Evolutionary conservation across 2,113 vertebrate species (phyloP).

Genomic region (Anguilla rostrata): DNA sequence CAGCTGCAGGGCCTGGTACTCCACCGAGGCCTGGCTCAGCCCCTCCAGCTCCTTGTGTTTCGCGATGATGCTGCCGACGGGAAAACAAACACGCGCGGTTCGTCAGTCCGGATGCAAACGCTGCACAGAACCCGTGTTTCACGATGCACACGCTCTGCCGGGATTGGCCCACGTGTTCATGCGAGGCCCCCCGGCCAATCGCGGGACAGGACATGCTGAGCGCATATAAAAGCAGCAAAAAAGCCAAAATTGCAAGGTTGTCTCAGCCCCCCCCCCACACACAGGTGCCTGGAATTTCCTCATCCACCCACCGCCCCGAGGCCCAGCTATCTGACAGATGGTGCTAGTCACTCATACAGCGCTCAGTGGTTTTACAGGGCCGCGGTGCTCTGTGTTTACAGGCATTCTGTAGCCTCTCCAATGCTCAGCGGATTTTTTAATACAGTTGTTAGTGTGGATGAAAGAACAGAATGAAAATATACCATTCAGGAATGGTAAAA

Average conservation of each 20-base stretch:
- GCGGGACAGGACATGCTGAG: background rate
- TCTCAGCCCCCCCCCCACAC: background rate
- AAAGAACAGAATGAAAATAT: background rate
- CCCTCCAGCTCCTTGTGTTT: constrained; percentile 90
- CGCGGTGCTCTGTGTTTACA: background rate
- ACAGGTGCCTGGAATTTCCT: background rate
- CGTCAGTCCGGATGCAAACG: background rate
- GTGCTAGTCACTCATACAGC: background rate
- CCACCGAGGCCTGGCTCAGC: constrained; percentile 79
- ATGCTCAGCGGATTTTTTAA: background rate
- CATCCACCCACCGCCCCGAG: background rate
- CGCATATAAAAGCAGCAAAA: background rate
- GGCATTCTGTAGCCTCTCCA: background rate
- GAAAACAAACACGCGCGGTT: background rate
- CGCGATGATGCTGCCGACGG: constrained; percentile 75
- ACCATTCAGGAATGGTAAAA: background rate
- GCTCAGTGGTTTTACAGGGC: background rate
- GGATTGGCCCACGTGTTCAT: background rate
- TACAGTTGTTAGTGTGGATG: background rate
- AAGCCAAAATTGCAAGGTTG: background rate
- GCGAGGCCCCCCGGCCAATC: background rate
- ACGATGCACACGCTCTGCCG: background rate
- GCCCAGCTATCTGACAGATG: background rate
- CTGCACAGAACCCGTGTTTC: too few species aligned
- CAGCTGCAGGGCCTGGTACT: constrained; percentile 92